Evolutionary conservation across 2,888 invertebrate species (phyloP), one percentile per base, ranked within the genome.

Genomic region (Caenorhabditis sp.): DNA sequence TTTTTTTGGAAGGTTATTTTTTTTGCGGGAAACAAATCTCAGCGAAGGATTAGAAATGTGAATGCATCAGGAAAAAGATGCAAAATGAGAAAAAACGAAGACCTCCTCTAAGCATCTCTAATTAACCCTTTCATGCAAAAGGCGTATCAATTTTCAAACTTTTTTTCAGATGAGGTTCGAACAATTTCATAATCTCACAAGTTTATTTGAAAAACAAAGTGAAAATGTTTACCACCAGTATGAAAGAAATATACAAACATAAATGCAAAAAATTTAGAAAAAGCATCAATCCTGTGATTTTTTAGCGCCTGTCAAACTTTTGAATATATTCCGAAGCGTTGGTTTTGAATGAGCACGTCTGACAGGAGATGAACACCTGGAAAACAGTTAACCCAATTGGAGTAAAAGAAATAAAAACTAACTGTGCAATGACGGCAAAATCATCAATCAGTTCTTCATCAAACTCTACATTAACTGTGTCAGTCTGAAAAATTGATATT

Each of bases 361-460:
- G 49, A 80, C 76, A n/a, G 78, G 77, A 24, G 78, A 75, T 6
- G 74, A 78, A 62, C 81, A 78, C 62, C 80, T 80, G 69, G 19
- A 76, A 66, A 6, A 60, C 31, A 31, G 21, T 19, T 26, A 31
- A 1, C 37, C 24, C 17, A 23, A 49, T 54, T 54, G 19, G 2
- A 19, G 21, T 17, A 24, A 24, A 23, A 60, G 4, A n/a, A 50
- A 17, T 58, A 62, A 51, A 50, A 70, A 77, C 79, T 79, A 49
- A 81, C 83, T 84, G 83, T 2, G 85, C 85, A 36, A 85, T 85
- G 4, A 83, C 82, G 8, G 83, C 80, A 68, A 85, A 85, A 61
- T 85, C 85, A 67, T 85, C 85, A 24, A 84, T 81, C 49, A 84
- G 68, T 17, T 79, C 81, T 8, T 82, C 81, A 53, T 77, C 80